These are phyloP conservation scores for Drosophila peninsularis DNA, from an alignment of 2,888 invertebrate genomes.

Conservation along the genomic window DNA sequence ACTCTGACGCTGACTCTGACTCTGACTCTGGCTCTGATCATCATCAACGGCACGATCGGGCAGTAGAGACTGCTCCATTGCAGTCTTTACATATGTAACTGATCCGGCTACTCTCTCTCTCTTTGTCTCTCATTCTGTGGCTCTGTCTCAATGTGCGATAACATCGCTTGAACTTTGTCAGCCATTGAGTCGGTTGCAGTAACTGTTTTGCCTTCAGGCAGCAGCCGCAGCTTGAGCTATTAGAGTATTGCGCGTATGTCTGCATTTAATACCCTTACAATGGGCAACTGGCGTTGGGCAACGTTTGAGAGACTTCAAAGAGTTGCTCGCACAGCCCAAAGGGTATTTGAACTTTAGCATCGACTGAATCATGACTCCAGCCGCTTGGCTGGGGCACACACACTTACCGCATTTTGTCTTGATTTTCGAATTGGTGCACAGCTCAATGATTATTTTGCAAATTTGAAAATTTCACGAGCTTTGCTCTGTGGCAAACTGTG, in stretches of 20 bases:
- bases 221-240: slow-evolving; percentile 45
- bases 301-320: background rate
- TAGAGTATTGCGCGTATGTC: slow-evolving; percentile 43
- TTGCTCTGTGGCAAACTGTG: slow-evolving; percentile 33
- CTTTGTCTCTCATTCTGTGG: slow-evolving; percentile 15
- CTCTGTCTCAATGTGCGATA: slow-evolving; percentile 62
- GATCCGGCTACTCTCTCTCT: slow-evolving; percentile 20
- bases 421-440: slow-evolving; percentile 68
- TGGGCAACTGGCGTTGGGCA: background rate
- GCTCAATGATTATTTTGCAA: slow-evolving; percentile 62
- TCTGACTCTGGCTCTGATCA: slow-evolving; percentile 46
- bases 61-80: slow-evolving; percentile 43
- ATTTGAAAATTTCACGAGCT: slow-evolving; percentile 58
- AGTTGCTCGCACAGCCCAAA: background rate
- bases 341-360: slow-evolving; percentile 21
- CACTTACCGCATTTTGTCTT: slow-evolving; percentile 54
- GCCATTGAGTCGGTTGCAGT: slow-evolving; percentile 44
- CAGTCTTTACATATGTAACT: slow-evolving; percentile 58
- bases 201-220: slow-evolving; percentile 34
- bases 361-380: background rate
- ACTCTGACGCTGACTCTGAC: background rate
- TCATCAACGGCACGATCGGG: slow-evolving; percentile 71
- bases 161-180: slow-evolving; percentile 80
- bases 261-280: slow-evolving; percentile 14
- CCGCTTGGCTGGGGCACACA: no score